phyloP scores from a whole-genome alignment of 2,113 vertebrate species.

The human region GRCh38 chr4:119588501-119589000 shows the following conservation, averaged over 20 bases:
- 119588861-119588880: background rate
- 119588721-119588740: background rate
- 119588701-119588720: background rate
- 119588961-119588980: background rate
- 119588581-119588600: background rate
- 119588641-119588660: background rate
- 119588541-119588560: background rate
- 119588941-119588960: background rate
- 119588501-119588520: background rate
- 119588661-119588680: background rate
- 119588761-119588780: background rate
- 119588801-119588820: background rate
- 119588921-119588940: background rate
- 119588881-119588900: background rate
- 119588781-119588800: background rate
- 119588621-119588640: background rate
- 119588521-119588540: background rate
- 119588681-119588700: background rate
- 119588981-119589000: background rate
- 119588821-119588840: background rate
- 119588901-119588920: background rate
- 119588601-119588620: background rate
- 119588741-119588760: background rate
- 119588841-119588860: background rate
- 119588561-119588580: background rate